A percentile compares a stretch with the other conserved stretches of the same genome.
These are phyloP conservation scores for Pemphigus obesinymphae DNA, from an alignment of 1,140 invertebrate genomes.

Conservation along the genomic window DNA sequence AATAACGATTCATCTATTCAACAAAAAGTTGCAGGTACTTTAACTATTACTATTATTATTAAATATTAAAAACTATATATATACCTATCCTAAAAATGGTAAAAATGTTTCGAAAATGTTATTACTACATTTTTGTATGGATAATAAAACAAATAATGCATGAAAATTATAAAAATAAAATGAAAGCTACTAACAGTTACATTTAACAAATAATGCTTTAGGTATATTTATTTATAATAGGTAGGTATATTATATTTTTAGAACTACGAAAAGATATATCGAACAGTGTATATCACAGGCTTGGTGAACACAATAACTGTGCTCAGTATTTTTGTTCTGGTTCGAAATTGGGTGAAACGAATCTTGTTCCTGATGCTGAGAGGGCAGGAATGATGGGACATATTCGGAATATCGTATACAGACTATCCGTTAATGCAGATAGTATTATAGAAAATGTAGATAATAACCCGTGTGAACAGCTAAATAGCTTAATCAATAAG, in stretches of 20 bases:
- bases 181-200: no score
- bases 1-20: neutral
- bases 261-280: neutral
- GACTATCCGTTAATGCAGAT: neutral
- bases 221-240: no score
- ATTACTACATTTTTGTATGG: no score
- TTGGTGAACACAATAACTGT: neutral
- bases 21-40: neutral
- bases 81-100: no score
- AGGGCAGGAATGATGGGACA: neutral
- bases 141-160: no score
- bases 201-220: no score
- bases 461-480: no score
- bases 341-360: neutral
- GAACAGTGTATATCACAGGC: slow-evolving; percentile 5
- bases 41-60: neutral
- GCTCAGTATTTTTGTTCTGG: neutral
- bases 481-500: slow-evolving; percentile 6
- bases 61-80: no score
- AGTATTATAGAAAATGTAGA: neutral
- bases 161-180: neutral
- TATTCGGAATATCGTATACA: neutral
- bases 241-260: no score
- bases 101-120: no score
- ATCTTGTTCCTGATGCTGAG: neutral